phyloP scores from a whole-genome alignment of 2,113 vertebrate species.

The Lucifuga dentata region DNA sequence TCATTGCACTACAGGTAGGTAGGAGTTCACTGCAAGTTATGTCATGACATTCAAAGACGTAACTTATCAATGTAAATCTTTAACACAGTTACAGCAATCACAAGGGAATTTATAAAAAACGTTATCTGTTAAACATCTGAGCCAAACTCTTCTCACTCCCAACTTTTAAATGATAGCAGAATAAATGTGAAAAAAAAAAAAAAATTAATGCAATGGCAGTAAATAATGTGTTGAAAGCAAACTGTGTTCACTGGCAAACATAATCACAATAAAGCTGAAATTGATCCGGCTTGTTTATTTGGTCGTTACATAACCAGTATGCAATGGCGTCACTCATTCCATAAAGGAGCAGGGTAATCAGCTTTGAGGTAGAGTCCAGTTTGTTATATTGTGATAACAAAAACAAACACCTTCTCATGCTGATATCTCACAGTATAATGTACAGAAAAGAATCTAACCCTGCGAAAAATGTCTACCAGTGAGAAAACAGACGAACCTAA shows the following conservation, averaged over 20 bases:
- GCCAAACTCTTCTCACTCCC: too few species aligned
- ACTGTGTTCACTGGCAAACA: not conserved
- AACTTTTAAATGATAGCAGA: too few species aligned
- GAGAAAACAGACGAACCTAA: too few species aligned
- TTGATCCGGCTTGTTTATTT: not conserved
- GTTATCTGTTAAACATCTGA: too few species aligned
- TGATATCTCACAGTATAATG: too few species aligned
- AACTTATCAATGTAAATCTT: not conserved
- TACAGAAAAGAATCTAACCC: too few species aligned
- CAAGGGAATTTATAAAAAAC: too few species aligned
- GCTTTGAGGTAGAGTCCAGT: slow-evolving; percentile 4
- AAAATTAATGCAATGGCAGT: too few species aligned
- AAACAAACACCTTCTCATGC: not conserved
- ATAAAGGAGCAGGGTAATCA: not conserved
- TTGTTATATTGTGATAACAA: not conserved
- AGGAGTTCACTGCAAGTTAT: slow-evolving; percentile 19
- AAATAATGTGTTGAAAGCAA: not conserved
- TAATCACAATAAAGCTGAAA: not conserved
- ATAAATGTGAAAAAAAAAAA: too few species aligned
- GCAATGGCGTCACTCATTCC: not conserved
- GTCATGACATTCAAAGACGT: not conserved
- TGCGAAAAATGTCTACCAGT: too few species aligned
- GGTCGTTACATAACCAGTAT: not conserved
- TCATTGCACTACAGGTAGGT: not conserved
- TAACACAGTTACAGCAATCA: not conserved